Evolutionary conservation across 2,113 vertebrate species (phyloP).

Genomic region (Psophia crepitans): DNA sequence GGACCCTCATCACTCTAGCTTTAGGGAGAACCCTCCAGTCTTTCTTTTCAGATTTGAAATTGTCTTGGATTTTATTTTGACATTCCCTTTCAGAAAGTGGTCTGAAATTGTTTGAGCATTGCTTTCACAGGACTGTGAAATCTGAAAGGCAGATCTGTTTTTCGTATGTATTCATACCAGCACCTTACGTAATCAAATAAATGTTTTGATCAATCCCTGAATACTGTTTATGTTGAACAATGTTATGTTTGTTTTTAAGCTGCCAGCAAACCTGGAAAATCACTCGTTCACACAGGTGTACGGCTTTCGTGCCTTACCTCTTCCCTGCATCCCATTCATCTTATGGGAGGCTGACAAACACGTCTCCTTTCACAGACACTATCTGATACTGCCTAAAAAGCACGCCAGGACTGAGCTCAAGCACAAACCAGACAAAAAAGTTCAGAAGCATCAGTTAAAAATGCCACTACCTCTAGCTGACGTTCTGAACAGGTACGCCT

Average conservation of each 20-base stretch:
- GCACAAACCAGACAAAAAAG: not conserved
- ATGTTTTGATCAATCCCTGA: not conserved
- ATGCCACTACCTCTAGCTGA: not conserved
- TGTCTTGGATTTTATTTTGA: not conserved
- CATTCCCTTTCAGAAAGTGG: not conserved
- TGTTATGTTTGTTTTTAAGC: not conserved
- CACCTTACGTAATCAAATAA: not conserved
- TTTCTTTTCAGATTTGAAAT: not conserved
- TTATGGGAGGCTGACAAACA: not conserved
- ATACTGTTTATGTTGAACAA: not conserved
- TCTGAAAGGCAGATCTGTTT: not conserved
- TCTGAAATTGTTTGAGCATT: not conserved
- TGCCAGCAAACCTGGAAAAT: not conserved
- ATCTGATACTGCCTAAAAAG: not conserved
- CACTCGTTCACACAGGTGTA: not conserved
- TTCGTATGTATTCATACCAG: not conserved
- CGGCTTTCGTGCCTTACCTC: rapidly evolving
- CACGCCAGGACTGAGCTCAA: not conserved
- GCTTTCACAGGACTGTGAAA: not conserved
- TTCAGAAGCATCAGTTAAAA: slow-evolving; percentile 4
- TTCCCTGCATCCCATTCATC: not conserved
- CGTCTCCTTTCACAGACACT: not conserved
- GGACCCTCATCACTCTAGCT: not conserved
- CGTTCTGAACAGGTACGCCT: not conserved
- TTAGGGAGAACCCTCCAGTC: not conserved